Base-by-base conservation (phyloP, 2,888 invertebrate genomes). In the Heteropelma amictum region DNA sequence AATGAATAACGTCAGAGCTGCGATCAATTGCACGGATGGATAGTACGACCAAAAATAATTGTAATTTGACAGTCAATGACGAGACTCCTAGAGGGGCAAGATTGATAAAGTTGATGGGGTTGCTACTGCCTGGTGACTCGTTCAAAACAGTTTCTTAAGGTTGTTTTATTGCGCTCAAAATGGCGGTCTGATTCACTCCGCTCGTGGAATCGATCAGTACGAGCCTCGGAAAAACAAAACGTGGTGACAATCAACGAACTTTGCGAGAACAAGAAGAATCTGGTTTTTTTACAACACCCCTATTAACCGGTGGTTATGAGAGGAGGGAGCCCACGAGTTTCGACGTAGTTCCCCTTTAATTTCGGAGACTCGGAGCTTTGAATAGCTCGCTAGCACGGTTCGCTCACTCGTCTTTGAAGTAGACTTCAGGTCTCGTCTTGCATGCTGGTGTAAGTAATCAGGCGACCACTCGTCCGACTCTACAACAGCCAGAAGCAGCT, bases 401-500 rank as follows among this genome's bases (percentile, higher is more conserved):
- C 76, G 63, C 65, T 70, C 75, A 61, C 73, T 82, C 81, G 82
- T 83, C 85, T 86, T 84, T 86, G 85, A 85, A 85, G 86, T 81
- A 85, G 84, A 82, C 83, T 83, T 82, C 53, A 58, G 63, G 68
- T 76, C 76, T 72, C 72, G 68, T 68, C 67, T 72, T 76, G 63
- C 68, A 79, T 75, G 77, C 77, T 82, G 82, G 81, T 83, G 82
- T 83, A 83, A 84, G 85, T 85, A 86, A 86, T 86, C 85, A 84
- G 81, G 75, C 81, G 82, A 80, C 78, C 82, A 81, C 78, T 79
- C 81, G 79, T 78, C 77, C 79, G 73, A 77, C 77, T 81, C 76
- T 77, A 77, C 72, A 65, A 68, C 67, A 30, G 65, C 42, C 72
- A 72, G 72, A 72, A 61, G 67, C 67, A 72, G 67, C 72, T 67